These are phyloP conservation scores for Forbesichthys agassizii DNA, from an alignment of 2,113 vertebrate species.

Conservation along the genomic window DNA sequence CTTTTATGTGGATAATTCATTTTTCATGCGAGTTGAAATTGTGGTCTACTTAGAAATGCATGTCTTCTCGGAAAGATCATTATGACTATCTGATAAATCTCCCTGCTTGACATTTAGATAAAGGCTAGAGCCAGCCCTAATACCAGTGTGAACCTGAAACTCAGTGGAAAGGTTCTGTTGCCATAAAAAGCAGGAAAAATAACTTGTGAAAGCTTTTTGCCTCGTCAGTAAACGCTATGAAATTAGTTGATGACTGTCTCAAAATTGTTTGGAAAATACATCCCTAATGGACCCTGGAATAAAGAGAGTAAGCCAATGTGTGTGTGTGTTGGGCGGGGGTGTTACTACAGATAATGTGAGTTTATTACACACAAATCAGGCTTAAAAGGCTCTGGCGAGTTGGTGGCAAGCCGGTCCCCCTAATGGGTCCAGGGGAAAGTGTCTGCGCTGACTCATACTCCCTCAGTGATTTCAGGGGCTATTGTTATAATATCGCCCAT, in stretches of 20 bases:
- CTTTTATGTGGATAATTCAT: no score
- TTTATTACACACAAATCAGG: constrained; percentile 59
- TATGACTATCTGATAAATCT: no score
- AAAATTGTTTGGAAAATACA: constrained; percentile 5
- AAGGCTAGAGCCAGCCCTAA: neutral
- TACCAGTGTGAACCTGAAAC: neutral
- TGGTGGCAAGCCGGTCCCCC: constrained; percentile 35
- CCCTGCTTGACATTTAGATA: neutral
- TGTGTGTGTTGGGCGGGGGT: neutral
- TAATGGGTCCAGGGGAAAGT: constrained; percentile 53
- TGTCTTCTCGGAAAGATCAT: no score
- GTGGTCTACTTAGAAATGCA: no score
- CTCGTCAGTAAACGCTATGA: constrained; percentile 18
- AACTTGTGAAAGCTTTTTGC: constrained; percentile 13
- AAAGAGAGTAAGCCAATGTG: constrained; percentile 23
- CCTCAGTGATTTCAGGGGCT: constrained; percentile 30
- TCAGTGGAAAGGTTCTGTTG: constrained; percentile 8
- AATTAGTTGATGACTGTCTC: constrained; percentile 12
- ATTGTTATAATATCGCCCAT: constrained; percentile 43
- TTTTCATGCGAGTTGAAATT: no score
- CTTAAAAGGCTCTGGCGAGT: constrained; percentile 55
- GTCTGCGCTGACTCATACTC: constrained; percentile 56
- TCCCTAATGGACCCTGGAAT: constrained; percentile 47
- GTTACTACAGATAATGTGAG: constrained; percentile 53
- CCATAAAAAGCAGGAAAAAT: neutral